phyloP scores from a whole-genome alignment of 2,888 invertebrate species.

The Ectropis crepuscularia region DNA sequence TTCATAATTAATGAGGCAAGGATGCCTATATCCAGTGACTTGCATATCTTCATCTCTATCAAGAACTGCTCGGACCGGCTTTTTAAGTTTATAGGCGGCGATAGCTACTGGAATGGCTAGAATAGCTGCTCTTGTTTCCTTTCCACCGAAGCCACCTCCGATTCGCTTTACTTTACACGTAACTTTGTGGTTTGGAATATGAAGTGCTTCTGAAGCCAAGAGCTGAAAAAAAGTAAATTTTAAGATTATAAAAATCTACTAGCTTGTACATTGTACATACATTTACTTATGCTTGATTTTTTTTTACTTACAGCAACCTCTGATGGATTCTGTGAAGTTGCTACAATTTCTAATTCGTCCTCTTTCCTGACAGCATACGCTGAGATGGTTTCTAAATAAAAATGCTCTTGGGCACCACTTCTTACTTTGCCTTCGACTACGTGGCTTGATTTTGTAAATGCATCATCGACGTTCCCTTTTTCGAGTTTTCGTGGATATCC shows the following conservation, averaged over 20 bases:
- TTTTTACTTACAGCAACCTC: slow-evolving; percentile 86
- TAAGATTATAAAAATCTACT: not conserved
- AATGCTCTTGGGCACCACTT: slow-evolving; percentile 94
- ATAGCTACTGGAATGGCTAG: slow-evolving; percentile 88
- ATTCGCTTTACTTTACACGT: slow-evolving; percentile 90
- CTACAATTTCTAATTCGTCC: slow-evolving; percentile 93
- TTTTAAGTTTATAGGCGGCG: slow-evolving; percentile 89
- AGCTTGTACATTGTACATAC: too few species aligned
- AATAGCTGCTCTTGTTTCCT: slow-evolving; percentile 88
- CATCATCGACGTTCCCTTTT: slow-evolving; percentile 88
- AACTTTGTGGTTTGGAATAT: slow-evolving; percentile 88
- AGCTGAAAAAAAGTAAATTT: slow-evolving; percentile 71
- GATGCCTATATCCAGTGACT: slow-evolving; percentile 91
- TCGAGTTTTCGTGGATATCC: slow-evolving; percentile 81
- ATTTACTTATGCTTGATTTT: too few species aligned
- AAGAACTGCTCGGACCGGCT: slow-evolving; percentile 90
- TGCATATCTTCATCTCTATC: slow-evolving; percentile 96
- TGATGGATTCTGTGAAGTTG: slow-evolving; percentile 92
- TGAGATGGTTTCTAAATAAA: slow-evolving; percentile 93
- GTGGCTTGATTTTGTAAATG: slow-evolving; percentile 87
- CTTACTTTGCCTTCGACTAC: slow-evolving; percentile 88
- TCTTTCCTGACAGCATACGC: slow-evolving; percentile 88
- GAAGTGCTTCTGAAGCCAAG: slow-evolving; percentile 85
- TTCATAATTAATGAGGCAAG: slow-evolving; percentile 91
- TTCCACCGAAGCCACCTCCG: slow-evolving; percentile 96